Evolutionary conservation across 1,140 invertebrate genomes (phyloP).

Genomic region (Zaprionus nigranus): DNA sequence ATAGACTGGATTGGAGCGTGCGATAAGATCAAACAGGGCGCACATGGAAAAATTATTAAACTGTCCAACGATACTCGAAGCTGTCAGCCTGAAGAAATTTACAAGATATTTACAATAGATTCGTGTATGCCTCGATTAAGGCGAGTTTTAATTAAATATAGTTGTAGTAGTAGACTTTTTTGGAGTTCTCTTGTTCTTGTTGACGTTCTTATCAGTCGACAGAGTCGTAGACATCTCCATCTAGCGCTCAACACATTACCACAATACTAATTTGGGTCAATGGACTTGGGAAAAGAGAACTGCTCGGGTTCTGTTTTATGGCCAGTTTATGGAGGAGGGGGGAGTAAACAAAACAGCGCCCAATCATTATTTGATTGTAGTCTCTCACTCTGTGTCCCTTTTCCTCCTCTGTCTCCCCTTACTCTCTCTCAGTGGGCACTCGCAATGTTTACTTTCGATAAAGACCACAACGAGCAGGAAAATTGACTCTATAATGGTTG

Average conservation of each 20-base stretch:
- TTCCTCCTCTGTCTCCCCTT: not conserved
- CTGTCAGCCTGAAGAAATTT: constrained; percentile 40
- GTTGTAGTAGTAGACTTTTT: constrained; percentile 17
- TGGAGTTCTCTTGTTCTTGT: not conserved
- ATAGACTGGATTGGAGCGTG: not conserved
- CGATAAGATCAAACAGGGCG: constrained; percentile 50
- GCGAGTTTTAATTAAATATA: constrained; percentile 43
- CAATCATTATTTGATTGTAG: constrained; percentile 50
- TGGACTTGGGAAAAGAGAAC: constrained; percentile 48
- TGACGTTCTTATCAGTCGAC: constrained; percentile 54
- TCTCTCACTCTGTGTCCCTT: too few species aligned
- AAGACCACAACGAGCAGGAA: constrained; percentile 58
- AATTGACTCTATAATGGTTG: constrained; percentile 70
- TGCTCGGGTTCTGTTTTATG: constrained; percentile 30
- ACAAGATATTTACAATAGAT: constrained; percentile 49
- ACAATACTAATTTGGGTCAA: constrained; percentile 61
- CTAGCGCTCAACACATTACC: constrained; percentile 61
- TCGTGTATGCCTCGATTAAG: not conserved
- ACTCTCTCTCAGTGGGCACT: not conserved
- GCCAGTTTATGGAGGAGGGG: constrained; percentile 34
- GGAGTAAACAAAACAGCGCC: constrained; percentile 56
- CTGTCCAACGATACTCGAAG: constrained; percentile 60
- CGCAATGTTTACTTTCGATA: constrained; percentile 72
- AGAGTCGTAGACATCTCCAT: constrained; percentile 46
- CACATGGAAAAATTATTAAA: constrained; percentile 63